A percentile compares a stretch with the other conserved stretches of the same genome.
These are phyloP conservation scores for Pseudorhombus dupliciocellatus DNA, from an alignment of 2,113 vertebrate genomes.

Conservation along the genomic window DNA sequence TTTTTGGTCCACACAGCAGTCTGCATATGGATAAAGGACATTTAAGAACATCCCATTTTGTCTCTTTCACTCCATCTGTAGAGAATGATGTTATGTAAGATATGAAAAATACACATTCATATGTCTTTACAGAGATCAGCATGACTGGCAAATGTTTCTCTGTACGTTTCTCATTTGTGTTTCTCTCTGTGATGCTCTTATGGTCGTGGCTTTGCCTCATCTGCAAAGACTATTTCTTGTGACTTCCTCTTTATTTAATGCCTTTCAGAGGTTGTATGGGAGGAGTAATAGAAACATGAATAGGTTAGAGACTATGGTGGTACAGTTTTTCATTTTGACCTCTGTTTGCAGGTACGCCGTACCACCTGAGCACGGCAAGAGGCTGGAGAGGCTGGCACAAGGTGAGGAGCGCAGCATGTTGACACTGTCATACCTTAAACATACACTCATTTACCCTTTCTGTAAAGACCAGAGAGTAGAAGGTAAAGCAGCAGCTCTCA, in stretches of 20 bases:
- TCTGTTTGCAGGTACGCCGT: conserved; percentile 87
- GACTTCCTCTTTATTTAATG: not conserved
- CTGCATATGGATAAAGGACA: too few species aligned
- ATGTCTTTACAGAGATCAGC: too few species aligned
- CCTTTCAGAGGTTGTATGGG: not conserved
- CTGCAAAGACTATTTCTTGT: not conserved
- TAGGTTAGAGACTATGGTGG: not conserved
- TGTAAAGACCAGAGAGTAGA: not conserved
- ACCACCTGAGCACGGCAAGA: conserved; percentile 95
- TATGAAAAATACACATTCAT: too few species aligned
- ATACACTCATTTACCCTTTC: not conserved
- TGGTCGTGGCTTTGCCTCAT: not conserved
- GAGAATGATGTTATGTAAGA: too few species aligned
- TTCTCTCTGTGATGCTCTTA: not conserved
- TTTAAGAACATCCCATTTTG: too few species aligned
- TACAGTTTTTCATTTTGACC: not conserved
- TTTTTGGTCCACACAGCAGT: too few species aligned
- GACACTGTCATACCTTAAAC: not conserved
- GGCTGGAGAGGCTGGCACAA: conserved; percentile 94
- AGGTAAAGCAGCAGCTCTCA: conserved; percentile 5
- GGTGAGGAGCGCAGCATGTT: conserved; percentile 77
- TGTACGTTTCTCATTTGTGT: not conserved
- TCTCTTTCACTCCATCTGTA: too few species aligned
- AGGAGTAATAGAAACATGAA: not conserved
- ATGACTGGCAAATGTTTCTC: too few species aligned